Conservation (phyloP, 2,113 vertebrate species). For the Sus scrofa region T2T-Sscrofa CM000818.6:4323001-4323500, state of each 20-base stretch:
- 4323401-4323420: accelerated
- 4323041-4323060: not conserved
- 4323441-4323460: not conserved
- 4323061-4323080: not conserved
- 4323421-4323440: not conserved
- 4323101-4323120: not conserved
- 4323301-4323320: too few relatives aligned
- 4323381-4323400: not conserved
- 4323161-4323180: not conserved
- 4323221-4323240: not conserved
- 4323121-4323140: too few relatives aligned
- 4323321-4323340: too few relatives aligned
- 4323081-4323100: not conserved
- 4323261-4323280: too few relatives aligned
- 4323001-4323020: not conserved
- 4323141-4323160: not conserved
- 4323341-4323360: too few relatives aligned
- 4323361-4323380: accelerated
- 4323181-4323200: not conserved
- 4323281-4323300: too few relatives aligned
- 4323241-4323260: not conserved
- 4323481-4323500: not conserved
- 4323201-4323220: not conserved
- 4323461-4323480: not conserved
- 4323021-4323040: too few relatives aligned